Conservation (phyloP, 2,888 invertebrate genomes). For the Tridacna gigas region DNA sequence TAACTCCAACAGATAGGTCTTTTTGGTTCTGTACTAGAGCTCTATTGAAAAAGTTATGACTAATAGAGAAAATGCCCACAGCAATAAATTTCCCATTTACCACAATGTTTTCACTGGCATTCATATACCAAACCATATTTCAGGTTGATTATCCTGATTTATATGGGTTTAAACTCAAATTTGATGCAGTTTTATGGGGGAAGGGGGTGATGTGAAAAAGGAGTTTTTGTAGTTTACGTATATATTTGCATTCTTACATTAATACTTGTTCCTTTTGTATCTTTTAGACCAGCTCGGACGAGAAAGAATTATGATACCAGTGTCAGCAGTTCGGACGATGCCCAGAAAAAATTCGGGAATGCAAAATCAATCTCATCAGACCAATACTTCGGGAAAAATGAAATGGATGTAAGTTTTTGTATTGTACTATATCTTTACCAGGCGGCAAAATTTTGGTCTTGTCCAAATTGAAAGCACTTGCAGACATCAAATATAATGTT, state of each 20-base stretch:
- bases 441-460: too few species aligned
- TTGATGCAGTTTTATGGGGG: neutral
- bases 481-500: too few species aligned
- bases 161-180: neutral
- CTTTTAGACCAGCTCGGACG: constrained; percentile 75
- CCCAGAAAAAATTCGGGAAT: constrained; percentile 97
- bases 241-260: neutral
- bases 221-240: neutral
- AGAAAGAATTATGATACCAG: constrained; percentile 74
- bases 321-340: constrained; percentile 88
- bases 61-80: neutral
- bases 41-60: too few species aligned
- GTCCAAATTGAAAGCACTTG: too few species aligned
- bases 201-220: neutral
- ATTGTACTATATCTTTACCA: too few species aligned
- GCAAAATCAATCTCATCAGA: constrained; percentile 99
- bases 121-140: too few species aligned
- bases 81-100: neutral
- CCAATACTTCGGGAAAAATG: constrained; percentile 94
- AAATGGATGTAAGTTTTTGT: constrained; percentile 78
- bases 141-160: too few species aligned
- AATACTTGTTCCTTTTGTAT: too few species aligned
- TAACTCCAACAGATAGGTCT: too few species aligned
- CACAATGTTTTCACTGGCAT: neutral
- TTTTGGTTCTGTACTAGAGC: too few species aligned